These are phyloP conservation scores for Lepidostoma basale DNA, from an alignment of 1,140 invertebrate species.

Conservation along the genomic window DNA sequence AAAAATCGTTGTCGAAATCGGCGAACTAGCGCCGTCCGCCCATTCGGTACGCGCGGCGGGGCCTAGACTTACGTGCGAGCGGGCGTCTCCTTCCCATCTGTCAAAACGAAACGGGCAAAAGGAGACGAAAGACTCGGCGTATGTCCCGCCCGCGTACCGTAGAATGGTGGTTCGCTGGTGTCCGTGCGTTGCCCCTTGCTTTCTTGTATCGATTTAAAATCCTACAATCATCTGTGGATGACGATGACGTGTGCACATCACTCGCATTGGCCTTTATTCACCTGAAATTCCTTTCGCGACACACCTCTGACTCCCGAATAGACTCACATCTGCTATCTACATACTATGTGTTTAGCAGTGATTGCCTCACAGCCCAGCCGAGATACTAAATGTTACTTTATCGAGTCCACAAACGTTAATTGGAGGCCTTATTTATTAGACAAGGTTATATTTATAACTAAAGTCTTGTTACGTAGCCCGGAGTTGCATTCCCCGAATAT, in stretches of 20 bases:
- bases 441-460: slow-evolving; percentile 30
- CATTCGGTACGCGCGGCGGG: background rate
- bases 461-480: no score
- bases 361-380: no score
- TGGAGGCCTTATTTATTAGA: slow-evolving; percentile 27
- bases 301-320: background rate
- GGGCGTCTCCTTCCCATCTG: slow-evolving; percentile 24
- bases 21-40: slow-evolving; percentile 25
- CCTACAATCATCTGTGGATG: slow-evolving; percentile 21
- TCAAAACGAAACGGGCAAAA: slow-evolving; percentile 28
- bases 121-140: slow-evolving; percentile 20
- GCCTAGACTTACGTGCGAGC: slow-evolving; percentile 25
- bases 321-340: background rate
- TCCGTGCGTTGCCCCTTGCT: slow-evolving; percentile 32
- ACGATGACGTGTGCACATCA: slow-evolving; percentile 23
- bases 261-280: background rate
- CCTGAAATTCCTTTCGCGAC: background rate
- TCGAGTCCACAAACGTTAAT: background rate
- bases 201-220: slow-evolving; percentile 37
- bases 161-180: slow-evolving; percentile 21
- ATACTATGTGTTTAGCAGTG: no score
- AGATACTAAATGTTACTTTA: background rate
- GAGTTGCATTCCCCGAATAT: no score
- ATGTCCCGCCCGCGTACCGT: slow-evolving; percentile 11
- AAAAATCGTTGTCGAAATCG: slow-evolving; percentile 20